Conservation (phyloP, 2,888 invertebrate species). For the Harpagoxenus sublaevis region DNA sequence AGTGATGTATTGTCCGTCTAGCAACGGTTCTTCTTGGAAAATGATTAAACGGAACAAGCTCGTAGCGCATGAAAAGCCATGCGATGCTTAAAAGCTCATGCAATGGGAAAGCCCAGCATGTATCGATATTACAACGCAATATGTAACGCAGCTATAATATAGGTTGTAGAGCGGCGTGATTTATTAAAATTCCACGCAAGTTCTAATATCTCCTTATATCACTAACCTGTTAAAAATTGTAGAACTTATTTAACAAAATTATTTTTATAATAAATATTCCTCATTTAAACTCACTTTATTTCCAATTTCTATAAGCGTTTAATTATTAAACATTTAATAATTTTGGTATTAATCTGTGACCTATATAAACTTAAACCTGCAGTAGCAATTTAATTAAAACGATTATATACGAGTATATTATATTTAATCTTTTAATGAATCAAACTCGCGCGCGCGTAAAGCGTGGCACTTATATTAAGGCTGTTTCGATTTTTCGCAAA, state of each 20-base stretch:
- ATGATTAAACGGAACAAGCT: constrained; percentile 54
- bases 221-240: constrained; percentile 3
- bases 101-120: constrained; percentile 19
- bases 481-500: background rate
- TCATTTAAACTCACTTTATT: background rate
- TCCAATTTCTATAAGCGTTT: background rate
- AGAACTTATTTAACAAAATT: background rate
- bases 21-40: constrained; percentile 51
- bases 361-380: background rate
- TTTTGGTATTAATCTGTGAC: background rate
- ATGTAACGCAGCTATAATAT: background rate
- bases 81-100: constrained; percentile 47
- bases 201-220: background rate
- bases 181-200: constrained; percentile 24
- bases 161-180: background rate
- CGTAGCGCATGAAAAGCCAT: constrained; percentile 45
- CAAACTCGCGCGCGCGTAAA: background rate
- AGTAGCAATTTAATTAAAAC: background rate
- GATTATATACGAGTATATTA: background rate
- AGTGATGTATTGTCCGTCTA: constrained; percentile 70
- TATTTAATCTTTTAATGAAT: constrained; percentile 5
- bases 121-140: constrained; percentile 34
- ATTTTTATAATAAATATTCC: constrained; percentile 7
- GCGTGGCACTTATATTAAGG: background rate
- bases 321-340: constrained; percentile 6